Evolutionary conservation across 1,140 invertebrate species (phyloP), one percentile per base, ranked within the genome.

Genomic region (Papilio polytes): DNA sequence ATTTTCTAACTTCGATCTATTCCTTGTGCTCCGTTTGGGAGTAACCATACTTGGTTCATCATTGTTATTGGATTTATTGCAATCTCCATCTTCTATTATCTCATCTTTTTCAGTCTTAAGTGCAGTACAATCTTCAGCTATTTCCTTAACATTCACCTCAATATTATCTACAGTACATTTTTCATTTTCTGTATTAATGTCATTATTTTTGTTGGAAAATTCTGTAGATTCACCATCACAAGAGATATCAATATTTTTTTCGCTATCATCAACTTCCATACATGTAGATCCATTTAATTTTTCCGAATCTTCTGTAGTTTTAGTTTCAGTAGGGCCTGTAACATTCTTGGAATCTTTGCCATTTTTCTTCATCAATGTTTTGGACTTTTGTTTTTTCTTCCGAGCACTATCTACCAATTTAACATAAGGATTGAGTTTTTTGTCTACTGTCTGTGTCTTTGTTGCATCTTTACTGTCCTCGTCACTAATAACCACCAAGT

Each of bases 381-480:
- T 93, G 2, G 84, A 78, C 78, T 92, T 94, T 56, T 91, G 91
- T 81, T 94, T 94, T 82, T 94, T 94, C 81, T 94, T 94, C 83
- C 86, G 84, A 15, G 88, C 93, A 22, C 83, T 88, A 82, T 94
- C 91, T 8, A 94, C 91, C 72, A 94, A 80, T 84, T 94, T 94
- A 6, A 93, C 92, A 53, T 86, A 92, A 0, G 93, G 93, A 84
- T 94, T 94, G 1, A 89, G 74, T 18, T 80, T 66, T 82, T 90
- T 91, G 1, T 81, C 82, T 15, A 80, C 78, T 73, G 88, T 88
- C 66, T 83, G 44, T 41, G 44, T 36, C 18, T 80, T 80, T 46
- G 78, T 13, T 70, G 51, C 46, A 3, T 88, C 86, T 85, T 89
- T 89, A 81, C 88, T 90, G 53, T 94, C 93, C 73, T 94, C 92